Conservation (phyloP, 2,113 vertebrate species). For the Myotis davidii region DNA sequence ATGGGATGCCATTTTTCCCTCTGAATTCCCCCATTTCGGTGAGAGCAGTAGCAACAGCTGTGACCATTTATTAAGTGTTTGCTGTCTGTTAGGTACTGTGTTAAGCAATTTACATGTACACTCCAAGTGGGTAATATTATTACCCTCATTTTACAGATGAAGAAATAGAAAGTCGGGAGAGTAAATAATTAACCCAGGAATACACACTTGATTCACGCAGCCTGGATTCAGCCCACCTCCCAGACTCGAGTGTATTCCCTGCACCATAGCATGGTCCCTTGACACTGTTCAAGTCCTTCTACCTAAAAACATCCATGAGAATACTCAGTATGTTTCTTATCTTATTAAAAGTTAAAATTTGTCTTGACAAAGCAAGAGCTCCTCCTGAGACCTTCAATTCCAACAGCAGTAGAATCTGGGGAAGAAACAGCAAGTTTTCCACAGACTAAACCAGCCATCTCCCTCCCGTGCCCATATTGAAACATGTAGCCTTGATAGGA, state of each 20-base stretch:
- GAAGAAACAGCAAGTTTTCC: not conserved
- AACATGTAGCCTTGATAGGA: not conserved
- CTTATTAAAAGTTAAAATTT: conserved; percentile 46
- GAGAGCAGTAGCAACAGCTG: not conserved
- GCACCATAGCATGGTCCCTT: too few relatives aligned
- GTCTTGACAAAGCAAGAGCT: not conserved
- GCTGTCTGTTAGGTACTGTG: conserved; percentile 15
- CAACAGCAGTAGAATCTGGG: not conserved
- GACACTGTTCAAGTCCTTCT: not conserved
- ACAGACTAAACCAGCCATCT: not conserved
- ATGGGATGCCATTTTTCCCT: not conserved
- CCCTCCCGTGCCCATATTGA: not conserved
- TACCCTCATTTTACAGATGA: conserved; percentile 39
- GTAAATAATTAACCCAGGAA: not conserved
- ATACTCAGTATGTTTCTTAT: not conserved
- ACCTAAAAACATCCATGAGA: not conserved
- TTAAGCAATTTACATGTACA: conserved; percentile 18
- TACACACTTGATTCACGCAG: not conserved
- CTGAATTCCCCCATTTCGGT: conserved; percentile 7
- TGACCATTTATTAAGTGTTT: conserved; percentile 20
- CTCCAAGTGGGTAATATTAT: conserved; percentile 13
- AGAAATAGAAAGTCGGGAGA: not conserved
- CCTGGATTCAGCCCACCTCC: not conserved
- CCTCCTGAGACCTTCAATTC: not conserved
- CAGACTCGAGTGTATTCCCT: not conserved